Evolutionary conservation across 2,888 invertebrate species (phyloP), one percentile per base, ranked within the genome.

Genomic region (Nemurella pictetii): DNA sequence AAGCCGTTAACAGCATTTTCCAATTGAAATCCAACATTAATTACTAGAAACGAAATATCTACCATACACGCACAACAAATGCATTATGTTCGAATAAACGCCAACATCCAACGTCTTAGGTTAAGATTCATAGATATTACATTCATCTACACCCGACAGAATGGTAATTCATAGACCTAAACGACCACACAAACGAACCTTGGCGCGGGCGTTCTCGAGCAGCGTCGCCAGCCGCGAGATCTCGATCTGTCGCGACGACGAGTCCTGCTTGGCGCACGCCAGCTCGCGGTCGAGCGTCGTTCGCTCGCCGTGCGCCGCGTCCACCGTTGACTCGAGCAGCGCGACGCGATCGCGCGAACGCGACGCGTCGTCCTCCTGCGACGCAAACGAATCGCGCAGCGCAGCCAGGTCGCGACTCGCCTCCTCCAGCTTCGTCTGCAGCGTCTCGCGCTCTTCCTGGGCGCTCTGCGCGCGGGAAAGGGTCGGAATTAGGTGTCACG

Each of bases 171-270:
- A 72, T 15, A 72, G 15, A 72, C 72, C 20, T 20, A 72, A 72
- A n/a, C n/a, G n/a, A n/a, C n/a, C n/a, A n/a, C n/a, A n/a, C n/a
- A n/a, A n/a, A n/a, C n/a, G 29, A 85, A 94, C 94, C 92, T 97
- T 97, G 3, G 95, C 94, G 88, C 96, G 94, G 7, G 97, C 97
- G 89, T 95, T 96, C 86, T 97, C 97, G 26, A 97, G 91, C 85
- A 96, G 91, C 83, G 95, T 95, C 26, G 94, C 94, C 87, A 96
- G 91, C 80, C 96, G 93, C 88, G 94, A 94, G 81, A 96, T 93
- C 91, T 98, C 97, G 87, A 96, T 96, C 88, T 94, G 94, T 29
- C 95, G 92, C 85, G 95, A 95, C 0, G 94, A 94, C 36, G 94
- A 93, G 87, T 95, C 93, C 89, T 97, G 96, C 87, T 94, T 94